Percentiles rank a stretch among this genome's conserved stretches.
These are phyloP conservation scores for Coreius guichenoti DNA, from an alignment of 2,797 vertebrate genomes.

Conservation along the genomic window DNA sequence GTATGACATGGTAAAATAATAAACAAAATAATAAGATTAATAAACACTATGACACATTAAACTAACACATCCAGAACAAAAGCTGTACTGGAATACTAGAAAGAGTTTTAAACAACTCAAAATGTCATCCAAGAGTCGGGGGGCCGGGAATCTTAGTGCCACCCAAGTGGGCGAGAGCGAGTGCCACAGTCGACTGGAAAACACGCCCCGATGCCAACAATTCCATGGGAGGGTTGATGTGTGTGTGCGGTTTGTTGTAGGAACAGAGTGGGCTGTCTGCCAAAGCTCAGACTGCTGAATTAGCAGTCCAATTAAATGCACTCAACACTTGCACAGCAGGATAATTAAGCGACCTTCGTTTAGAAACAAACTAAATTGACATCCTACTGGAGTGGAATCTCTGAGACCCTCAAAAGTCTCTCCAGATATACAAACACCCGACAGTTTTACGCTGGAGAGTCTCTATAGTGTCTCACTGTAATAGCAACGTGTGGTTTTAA, in stretches of 20 bases:
- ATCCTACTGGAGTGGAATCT: slow-evolving; percentile 21
- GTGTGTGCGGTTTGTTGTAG: slow-evolving; percentile 48
- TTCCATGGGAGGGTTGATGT: slow-evolving; percentile 21
- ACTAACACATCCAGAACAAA: neutral
- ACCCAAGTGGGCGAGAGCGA: slow-evolving; percentile 53
- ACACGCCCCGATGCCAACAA: slow-evolving; percentile 36
- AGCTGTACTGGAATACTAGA: neutral
- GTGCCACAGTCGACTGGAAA: slow-evolving; percentile 50
- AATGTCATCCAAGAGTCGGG: neutral
- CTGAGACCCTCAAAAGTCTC: slow-evolving; percentile 18
- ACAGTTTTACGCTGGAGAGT: slow-evolving; percentile 13
- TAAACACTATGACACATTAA: neutral
- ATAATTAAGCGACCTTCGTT: slow-evolving; percentile 37
- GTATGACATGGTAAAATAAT: neutral
- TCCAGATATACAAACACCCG: slow-evolving; percentile 20
- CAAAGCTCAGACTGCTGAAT: slow-evolving; percentile 68
- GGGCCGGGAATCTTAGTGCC: slow-evolving; percentile 33
- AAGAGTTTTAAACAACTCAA: neutral
- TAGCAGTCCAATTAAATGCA: slow-evolving; percentile 69
- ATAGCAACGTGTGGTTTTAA: slow-evolving; percentile 16
- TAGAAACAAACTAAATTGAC: slow-evolving; percentile 40
- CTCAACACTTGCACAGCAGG: slow-evolving; percentile 51
- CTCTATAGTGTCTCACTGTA: slow-evolving; percentile 3
- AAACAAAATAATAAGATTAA: neutral
- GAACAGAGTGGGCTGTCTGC: slow-evolving; percentile 56